Conservation (phyloP, 2,888 invertebrate genomes). For the Bombyx huttoni region DNA sequence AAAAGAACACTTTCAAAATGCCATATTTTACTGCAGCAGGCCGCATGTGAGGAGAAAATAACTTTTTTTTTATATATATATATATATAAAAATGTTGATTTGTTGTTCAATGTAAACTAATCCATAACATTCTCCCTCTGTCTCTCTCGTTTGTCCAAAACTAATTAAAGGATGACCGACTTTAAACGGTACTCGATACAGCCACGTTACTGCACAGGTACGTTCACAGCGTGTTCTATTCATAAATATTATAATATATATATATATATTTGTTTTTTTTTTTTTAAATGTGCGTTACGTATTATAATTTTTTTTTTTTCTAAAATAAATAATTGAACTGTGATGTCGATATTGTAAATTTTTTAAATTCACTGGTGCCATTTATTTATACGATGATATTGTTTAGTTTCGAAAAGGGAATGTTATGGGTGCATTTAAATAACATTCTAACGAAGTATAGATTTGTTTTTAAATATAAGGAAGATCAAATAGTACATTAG, state of each 20-base stretch:
- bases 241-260: too few relatives aligned
- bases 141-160: conserved; percentile 65
- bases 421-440: conserved; percentile 58
- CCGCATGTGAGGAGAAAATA: too few relatives aligned
- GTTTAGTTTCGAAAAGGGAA: conserved; percentile 34
- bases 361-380: conserved; percentile 56
- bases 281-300: conserved; percentile 57
- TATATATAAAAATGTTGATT: conserved; percentile 21
- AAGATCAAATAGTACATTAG: too few relatives aligned
- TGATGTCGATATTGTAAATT: conserved; percentile 44
- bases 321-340: conserved; percentile 23
- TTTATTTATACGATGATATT: conserved; percentile 14
- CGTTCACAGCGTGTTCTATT: conserved; percentile 59
- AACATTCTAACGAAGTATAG: conserved; percentile 25
- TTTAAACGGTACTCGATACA: conserved; percentile 66
- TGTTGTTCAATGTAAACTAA: conserved; percentile 61
- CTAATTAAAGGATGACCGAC: conserved; percentile 69
- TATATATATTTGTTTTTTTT: conserved; percentile 20
- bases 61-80: too few relatives aligned
- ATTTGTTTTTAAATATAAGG: background rate
- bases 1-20: too few relatives aligned
- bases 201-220: conserved; percentile 67
- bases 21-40: background rate
- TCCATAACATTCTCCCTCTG: conserved; percentile 72
- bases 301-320: conserved; percentile 42